phyloP scores from a whole-genome alignment of 2,888 invertebrate species.

The Lepeophtheirus nordmannii region DNA sequence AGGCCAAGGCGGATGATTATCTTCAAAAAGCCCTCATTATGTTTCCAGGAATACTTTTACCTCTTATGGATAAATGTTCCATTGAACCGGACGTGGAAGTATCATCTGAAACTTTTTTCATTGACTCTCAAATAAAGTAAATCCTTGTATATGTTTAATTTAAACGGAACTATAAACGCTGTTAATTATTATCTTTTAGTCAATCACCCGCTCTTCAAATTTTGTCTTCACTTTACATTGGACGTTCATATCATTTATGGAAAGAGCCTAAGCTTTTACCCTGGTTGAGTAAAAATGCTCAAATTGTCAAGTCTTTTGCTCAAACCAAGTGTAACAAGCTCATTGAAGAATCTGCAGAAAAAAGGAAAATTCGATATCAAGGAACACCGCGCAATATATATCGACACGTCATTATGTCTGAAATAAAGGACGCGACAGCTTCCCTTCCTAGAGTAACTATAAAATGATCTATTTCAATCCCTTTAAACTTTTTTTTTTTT shows the following conservation, averaged over 20 bases:
- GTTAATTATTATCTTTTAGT: conserved; percentile 36
- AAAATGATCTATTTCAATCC: background rate
- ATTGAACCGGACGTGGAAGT: conserved; percentile 53
- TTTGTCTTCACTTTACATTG: conserved; percentile 45
- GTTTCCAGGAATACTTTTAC: conserved; percentile 54
- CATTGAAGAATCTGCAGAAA: conserved; percentile 45
- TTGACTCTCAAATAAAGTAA: conserved; percentile 36
- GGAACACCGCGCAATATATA: conserved; percentile 50
- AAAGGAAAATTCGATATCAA: conserved; percentile 46
- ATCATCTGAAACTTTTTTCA: conserved; percentile 41
- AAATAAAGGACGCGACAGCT: conserved; percentile 49
- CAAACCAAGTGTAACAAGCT: conserved; percentile 45
- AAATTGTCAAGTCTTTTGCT: conserved; percentile 46
- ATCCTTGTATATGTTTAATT: conserved; percentile 26
- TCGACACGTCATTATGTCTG: conserved; percentile 53
- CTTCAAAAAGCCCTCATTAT: conserved; percentile 61
- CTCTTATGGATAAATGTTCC: conserved; percentile 57
- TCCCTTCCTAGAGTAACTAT: conserved; percentile 42
- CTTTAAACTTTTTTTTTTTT: background rate
- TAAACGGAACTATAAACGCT: conserved; percentile 28
- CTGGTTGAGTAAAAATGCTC: conserved; percentile 60
- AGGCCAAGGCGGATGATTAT: conserved; percentile 40
- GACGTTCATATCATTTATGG: conserved; percentile 59
- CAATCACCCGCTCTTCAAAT: conserved; percentile 33
- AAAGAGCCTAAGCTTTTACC: conserved; percentile 53